Conservation (phyloP, 1,140 invertebrate species). For the Ostrea edulis region DNA sequence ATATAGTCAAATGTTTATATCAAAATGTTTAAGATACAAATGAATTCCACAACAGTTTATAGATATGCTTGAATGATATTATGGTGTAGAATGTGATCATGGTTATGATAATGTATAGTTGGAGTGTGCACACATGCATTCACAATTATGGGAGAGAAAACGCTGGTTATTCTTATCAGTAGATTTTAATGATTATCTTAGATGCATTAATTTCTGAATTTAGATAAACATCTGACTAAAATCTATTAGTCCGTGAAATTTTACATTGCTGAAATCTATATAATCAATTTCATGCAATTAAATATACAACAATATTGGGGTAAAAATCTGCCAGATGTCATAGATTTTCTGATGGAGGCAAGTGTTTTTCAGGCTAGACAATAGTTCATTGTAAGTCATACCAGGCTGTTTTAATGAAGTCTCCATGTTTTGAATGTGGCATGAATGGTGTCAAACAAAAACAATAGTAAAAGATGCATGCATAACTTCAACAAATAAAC, state of each 20-base stretch:
- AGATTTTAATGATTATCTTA: background rate
- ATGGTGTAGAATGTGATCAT: background rate
- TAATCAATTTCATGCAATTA: background rate
- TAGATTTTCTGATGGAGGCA: background rate
- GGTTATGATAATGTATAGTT: background rate
- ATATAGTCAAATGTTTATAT: background rate
- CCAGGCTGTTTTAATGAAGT: background rate
- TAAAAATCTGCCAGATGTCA: background rate
- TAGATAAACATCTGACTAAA: background rate
- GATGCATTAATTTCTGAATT: background rate
- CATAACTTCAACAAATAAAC: too few relatives aligned
- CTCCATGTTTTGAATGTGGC: too few relatives aligned
- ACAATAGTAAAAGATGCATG: too few relatives aligned
- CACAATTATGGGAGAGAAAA: background rate
- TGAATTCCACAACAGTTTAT: background rate
- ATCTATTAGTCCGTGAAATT: background rate
- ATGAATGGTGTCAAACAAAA: too few relatives aligned
- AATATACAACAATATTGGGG: background rate
- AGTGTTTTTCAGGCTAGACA: background rate
- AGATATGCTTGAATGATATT: background rate
- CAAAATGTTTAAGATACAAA: background rate
- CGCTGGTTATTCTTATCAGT: background rate
- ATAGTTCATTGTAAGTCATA: background rate
- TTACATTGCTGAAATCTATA: constrained; percentile 22
- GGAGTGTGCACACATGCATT: background rate